phyloP scores from a whole-genome alignment of 2,797 vertebrate genomes.

The Spinus pinus region DNA sequence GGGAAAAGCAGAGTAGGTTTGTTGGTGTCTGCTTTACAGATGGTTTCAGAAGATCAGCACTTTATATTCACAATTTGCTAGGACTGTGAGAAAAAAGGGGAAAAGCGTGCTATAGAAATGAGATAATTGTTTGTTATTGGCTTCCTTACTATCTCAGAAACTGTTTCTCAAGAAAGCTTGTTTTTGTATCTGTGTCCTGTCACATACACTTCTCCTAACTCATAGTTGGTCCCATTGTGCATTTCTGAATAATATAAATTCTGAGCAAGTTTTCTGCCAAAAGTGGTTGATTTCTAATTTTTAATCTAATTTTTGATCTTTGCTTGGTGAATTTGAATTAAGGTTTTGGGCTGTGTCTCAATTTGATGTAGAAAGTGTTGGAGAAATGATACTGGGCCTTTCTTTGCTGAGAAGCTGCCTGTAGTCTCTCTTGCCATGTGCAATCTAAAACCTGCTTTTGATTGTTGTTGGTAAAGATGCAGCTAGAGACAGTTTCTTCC shows the following conservation, averaged over 20 bases:
- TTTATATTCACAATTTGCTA: not conserved
- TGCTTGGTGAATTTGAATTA: not conserved
- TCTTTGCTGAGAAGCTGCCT: not conserved
- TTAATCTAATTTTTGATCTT: not conserved
- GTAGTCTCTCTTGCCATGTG: not conserved
- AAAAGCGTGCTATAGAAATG: not conserved
- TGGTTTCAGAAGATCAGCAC: not conserved
- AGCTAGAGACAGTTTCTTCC: not conserved
- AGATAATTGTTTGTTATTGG: not conserved
- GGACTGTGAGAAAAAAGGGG: not conserved
- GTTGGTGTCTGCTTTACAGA: not conserved
- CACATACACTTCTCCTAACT: not conserved
- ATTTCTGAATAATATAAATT: not conserved
- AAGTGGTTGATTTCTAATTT: not conserved
- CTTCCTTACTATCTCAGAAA: not conserved
- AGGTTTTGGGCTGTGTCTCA: not conserved
- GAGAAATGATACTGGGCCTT: not conserved
- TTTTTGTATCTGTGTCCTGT: not conserved
- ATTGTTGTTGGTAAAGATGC: not conserved
- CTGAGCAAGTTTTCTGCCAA: not conserved
- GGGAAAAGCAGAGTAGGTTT: not conserved
- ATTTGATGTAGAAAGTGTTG: not conserved
- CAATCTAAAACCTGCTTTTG: not conserved
- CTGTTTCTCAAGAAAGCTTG: not conserved
- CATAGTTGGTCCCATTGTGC: not conserved